Percentiles rank a stretch among this genome's conserved stretches.
These are phyloP conservation scores for Dasyornis broadbenti DNA, from an alignment of 2,113 vertebrate genomes.

Conservation along the genomic window DNA sequence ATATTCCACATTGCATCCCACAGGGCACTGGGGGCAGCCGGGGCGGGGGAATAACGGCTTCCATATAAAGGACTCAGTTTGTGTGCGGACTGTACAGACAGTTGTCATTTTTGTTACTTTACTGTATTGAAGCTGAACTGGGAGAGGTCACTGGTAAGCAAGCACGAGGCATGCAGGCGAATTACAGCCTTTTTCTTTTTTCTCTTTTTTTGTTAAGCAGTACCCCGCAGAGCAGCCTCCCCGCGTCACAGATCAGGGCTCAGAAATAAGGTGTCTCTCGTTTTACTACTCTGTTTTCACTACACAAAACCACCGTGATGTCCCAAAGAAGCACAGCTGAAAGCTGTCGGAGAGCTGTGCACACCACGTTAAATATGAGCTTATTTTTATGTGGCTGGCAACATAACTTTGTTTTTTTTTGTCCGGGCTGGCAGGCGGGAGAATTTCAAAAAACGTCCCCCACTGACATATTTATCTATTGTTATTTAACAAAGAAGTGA, in stretches of 20 bases:
- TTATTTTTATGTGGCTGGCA: not conserved
- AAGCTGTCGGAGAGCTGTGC: not conserved
- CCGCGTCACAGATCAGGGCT: conserved; percentile 30
- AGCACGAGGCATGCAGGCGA: conserved; percentile 44
- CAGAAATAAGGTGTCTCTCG: conserved; percentile 17
- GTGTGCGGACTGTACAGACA: not conserved
- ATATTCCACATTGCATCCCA: rapidly evolving
- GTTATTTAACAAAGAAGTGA: not conserved
- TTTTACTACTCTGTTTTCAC: not conserved
- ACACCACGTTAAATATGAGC: not conserved
- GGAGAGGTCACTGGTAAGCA: conserved; percentile 60
- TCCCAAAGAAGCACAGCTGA: not conserved
- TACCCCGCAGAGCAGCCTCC: conserved; percentile 46
- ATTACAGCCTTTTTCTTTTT: not conserved
- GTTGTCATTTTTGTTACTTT: conserved; percentile 17
- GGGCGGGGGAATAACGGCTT: not conserved
- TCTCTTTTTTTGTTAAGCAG: conserved; percentile 7
- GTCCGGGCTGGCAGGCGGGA: not conserved
- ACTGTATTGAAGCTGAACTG: conserved; percentile 45
- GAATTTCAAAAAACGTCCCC: not conserved
- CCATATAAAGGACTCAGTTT: rapidly evolving
- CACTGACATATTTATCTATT: not conserved
- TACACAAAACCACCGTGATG: conserved; percentile 9
- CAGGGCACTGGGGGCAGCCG: not conserved
- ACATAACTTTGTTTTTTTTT: not conserved